Percentiles rank a stretch among this genome's conserved stretches.
Evolutionary conservation across 2,888 invertebrate species (phyloP).

Genomic region (Carabus problematicus): DNA sequence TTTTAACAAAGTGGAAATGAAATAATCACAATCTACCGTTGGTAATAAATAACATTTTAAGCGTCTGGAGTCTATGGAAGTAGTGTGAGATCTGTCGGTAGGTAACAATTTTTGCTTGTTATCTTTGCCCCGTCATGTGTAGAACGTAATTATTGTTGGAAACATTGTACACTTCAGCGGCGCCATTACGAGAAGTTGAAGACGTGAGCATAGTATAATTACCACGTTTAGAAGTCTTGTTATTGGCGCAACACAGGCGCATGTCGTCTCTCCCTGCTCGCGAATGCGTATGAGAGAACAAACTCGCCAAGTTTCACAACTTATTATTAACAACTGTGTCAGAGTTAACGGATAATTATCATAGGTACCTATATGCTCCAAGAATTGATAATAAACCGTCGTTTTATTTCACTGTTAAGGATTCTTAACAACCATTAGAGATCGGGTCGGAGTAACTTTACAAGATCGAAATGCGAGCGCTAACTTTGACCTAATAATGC

Average conservation of each 20-base stretch:
- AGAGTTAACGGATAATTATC: slow-evolving; percentile 26
- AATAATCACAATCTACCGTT: too few species aligned
- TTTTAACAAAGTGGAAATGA: too few species aligned
- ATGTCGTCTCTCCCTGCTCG: too few species aligned
- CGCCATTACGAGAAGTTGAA: slow-evolving; percentile 29
- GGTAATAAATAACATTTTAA: too few species aligned
- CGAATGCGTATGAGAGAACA: slow-evolving; percentile 15
- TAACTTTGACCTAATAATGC: too few species aligned
- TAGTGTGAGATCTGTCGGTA: too few species aligned
- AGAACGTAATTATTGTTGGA: slow-evolving; percentile 30
- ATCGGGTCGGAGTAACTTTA: too few species aligned
- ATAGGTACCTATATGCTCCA: slow-evolving; percentile 31
- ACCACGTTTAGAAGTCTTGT: slow-evolving; percentile 38
- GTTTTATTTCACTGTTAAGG: slow-evolving; percentile 7
- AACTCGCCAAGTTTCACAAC: slow-evolving; percentile 29
- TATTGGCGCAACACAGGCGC: slow-evolving; percentile 13
- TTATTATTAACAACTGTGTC: slow-evolving; percentile 18
- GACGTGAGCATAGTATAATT: slow-evolving; percentile 35
- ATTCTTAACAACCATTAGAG: too few species aligned
- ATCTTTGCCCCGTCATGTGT: slow-evolving; percentile 32
- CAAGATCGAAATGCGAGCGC: too few species aligned
- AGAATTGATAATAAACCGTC: slow-evolving; percentile 35
- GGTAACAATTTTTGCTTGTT: slow-evolving; percentile 31
- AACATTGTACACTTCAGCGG: slow-evolving; percentile 30
- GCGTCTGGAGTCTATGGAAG: too few species aligned